These are phyloP conservation scores for Daboia siamensis DNA, from an alignment of 2,113 vertebrate species.

Conservation along the genomic window DNA sequence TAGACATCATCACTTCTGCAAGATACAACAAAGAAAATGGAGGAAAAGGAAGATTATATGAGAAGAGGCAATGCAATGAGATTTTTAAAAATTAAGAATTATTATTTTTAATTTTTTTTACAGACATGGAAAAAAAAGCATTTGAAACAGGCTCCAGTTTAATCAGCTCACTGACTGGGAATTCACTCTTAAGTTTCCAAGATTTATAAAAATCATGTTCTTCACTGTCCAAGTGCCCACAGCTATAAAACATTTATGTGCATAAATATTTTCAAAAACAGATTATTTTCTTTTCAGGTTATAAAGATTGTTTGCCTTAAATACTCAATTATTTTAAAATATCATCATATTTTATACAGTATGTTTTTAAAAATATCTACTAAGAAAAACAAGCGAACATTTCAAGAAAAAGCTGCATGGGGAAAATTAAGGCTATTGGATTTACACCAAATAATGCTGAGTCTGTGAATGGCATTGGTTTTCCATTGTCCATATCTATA, in stretches of 20 bases:
- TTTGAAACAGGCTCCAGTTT: not conserved
- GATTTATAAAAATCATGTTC: not conserved
- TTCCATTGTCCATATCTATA: not conserved
- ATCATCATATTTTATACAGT: not conserved
- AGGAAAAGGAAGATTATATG: not conserved
- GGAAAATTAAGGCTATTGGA: conserved; percentile 34
- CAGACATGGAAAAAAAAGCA: not conserved
- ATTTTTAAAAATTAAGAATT: not conserved
- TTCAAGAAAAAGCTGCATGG: conserved; percentile 26
- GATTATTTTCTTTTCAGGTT: conserved; percentile 6
- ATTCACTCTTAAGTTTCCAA: not conserved
- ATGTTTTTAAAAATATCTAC: not conserved
- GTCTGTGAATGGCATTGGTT: not conserved
- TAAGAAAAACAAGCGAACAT: conserved; percentile 27
- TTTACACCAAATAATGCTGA: conserved; percentile 21
- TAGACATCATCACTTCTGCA: not conserved
- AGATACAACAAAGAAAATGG: not conserved
- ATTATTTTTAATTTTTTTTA: not conserved
- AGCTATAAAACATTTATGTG: not conserved
- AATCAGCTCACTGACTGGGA: not conserved
- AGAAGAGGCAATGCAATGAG: not conserved
- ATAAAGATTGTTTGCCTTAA: not conserved
- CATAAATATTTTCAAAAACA: not conserved
- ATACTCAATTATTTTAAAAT: conserved; percentile 27
- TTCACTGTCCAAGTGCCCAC: not conserved